phyloP scores from a whole-genome alignment of 2,888 invertebrate genomes.

The Imbricaverruca yamaguchii region DNA sequence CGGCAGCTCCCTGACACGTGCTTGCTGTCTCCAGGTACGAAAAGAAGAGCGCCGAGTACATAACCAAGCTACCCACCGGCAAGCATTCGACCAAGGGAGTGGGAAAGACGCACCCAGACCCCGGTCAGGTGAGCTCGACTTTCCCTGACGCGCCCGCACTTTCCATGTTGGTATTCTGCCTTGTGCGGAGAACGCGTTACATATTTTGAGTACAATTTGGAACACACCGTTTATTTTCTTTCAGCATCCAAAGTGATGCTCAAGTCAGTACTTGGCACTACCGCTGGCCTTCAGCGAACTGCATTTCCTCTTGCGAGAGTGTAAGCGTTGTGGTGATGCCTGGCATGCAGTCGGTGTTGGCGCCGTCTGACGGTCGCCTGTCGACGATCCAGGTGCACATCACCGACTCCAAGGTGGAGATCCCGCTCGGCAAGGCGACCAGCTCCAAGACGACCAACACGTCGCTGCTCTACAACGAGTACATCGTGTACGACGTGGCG shows the following conservation, averaged over 20 bases:
- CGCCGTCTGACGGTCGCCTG: neutral
- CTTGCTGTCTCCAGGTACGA: conserved; percentile 56
- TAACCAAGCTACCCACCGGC: conserved; percentile 68
- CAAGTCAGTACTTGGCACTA: too few species aligned
- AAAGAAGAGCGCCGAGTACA: conserved; percentile 58
- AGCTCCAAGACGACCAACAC: conserved; percentile 40
- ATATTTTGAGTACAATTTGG: too few species aligned
- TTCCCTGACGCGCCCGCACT: too few species aligned
- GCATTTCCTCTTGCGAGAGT: too few species aligned
- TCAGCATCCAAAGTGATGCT: too few species aligned
- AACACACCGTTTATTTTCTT: too few species aligned
- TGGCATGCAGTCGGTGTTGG: too few species aligned
- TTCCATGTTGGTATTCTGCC: too few species aligned
- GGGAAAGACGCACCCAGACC: conserved; percentile 79
- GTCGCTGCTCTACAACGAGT: conserved; percentile 83
- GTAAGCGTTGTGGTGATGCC: too few species aligned
- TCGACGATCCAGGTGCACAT: neutral
- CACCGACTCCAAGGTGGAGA: conserved; percentile 47
- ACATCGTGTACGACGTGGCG: conserved; percentile 89
- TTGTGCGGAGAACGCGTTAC: too few species aligned
- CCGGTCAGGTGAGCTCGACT: conserved; percentile 43
- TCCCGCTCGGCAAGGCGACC: conserved; percentile 65
- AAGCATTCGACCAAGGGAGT: conserved; percentile 82
- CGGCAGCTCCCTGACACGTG: too few species aligned
- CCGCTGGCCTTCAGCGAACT: too few species aligned